Base-by-base conservation (phyloP, 2,113 vertebrate species). In the Pelobates fuscus region DNA sequence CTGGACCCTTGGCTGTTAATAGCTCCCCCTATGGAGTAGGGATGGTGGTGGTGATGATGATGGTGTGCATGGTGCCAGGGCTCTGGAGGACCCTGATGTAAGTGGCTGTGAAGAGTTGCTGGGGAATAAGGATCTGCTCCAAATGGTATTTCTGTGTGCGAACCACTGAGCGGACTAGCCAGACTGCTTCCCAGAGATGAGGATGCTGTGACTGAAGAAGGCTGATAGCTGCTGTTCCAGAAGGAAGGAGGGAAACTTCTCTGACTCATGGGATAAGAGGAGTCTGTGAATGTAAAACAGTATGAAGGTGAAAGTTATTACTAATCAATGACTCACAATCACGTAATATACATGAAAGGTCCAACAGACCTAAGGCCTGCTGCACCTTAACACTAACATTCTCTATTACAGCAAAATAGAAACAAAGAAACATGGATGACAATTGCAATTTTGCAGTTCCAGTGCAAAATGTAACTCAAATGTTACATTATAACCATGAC, bases 201-300 rank as follows among this genome's bases (percentile, higher is more conserved):
- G 0, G 91, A 83, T 3, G 94, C 87, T 43, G 92, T 81, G 52
- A 91, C 89, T 25, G 84, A 76, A 0, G 93, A 87, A 2, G 94
- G 89, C 84, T 96, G 96, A 87, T 98, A 97, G 0, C 95, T 88
- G 81, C 97, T 97, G 91, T 97, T 98, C 97, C 97, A 99, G 90
- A 99, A 99, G 8, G 96, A 98, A 0, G 95, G 92, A 0, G 97
- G 97, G 84, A 98, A 98, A 84, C 94, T 95, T 75, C 97, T 90
- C 85, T 99, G 97, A 85, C 85, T 98, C 97, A 99, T 99, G 0
- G 96, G 97, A 83, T 94, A 98, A 75, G 94, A 92, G 61, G 93
- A 92, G 0, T 99, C 97, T 96, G 88, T 0, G 67, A 68, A 54
- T 66, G 69, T n/a, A 17, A 79, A 55, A 69, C 58, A 75, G n/a